Evolutionary conservation across 2,797 vertebrate species (phyloP).

Genomic region (Myripristis jacobus): DNA sequence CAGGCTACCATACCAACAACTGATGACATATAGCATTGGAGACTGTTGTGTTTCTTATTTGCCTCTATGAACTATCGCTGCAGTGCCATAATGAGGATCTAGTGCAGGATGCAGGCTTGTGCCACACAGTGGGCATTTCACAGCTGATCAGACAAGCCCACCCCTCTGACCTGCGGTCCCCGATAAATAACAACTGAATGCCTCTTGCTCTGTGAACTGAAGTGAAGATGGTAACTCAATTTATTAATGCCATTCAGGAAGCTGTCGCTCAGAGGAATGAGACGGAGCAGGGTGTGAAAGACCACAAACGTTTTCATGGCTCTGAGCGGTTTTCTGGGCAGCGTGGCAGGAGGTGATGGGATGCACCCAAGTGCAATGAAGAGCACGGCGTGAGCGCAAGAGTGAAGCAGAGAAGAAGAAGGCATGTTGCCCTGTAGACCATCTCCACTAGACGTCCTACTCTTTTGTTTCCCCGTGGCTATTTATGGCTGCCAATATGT

Average conservation of each 20-base stretch:
- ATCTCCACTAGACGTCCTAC: conserved; percentile 20
- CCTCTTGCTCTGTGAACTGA: conserved; percentile 53
- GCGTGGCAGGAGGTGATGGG: conserved; percentile 65
- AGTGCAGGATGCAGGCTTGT: conserved; percentile 24
- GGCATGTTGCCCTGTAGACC: conserved; percentile 25
- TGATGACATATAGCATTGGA: conserved; percentile 5
- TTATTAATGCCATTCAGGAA: conserved; percentile 78
- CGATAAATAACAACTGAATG: conserved; percentile 41
- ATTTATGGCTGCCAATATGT: conserved; percentile 38
- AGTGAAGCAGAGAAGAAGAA: conserved; percentile 15
- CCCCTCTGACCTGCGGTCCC: conserved; percentile 42
- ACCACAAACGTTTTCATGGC: conserved; percentile 64
- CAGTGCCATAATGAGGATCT: conserved; percentile 34
- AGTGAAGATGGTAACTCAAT: conserved; percentile 57
- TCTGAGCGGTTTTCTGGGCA: conserved; percentile 58
- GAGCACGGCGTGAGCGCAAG: conserved; percentile 40
- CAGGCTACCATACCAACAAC: background rate
- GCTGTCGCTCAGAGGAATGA: conserved; percentile 76
- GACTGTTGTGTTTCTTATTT: conserved; percentile 9
- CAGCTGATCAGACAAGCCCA: conserved; percentile 44
- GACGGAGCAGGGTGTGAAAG: conserved; percentile 64
- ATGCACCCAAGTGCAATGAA: conserved; percentile 62
- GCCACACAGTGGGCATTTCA: conserved; percentile 33
- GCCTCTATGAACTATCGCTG: conserved; percentile 16
- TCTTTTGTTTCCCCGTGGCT: conserved; percentile 26